Base-by-base conservation (phyloP, 2,797 vertebrate species). In the Odontamblyopus lacepedii region DNA sequence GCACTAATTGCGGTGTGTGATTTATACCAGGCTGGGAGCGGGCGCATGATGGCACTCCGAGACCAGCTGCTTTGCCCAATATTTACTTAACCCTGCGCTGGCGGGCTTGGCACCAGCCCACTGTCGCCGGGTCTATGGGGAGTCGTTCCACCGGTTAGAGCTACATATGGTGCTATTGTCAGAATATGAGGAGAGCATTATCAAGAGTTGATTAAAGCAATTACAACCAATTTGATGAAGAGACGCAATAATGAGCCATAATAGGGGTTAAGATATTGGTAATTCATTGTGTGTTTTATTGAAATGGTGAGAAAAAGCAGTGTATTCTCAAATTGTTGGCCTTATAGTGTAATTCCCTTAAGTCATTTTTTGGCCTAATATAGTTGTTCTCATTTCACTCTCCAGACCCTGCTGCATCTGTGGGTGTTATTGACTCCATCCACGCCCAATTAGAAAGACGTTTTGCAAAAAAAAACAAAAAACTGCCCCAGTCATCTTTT, bases 1-100 rank as follows among this genome's bases (percentile, higher is more conserved):
- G 84, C 83, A 85, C 91, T 93, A 92, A 93, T 92, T 92, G 91
- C 88, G 77, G 80, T 6, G 76, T 87, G 83, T 94, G 93, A 94
- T 93, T 92, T 93, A 92, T 92, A 80, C 85, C 83, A 87, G 85
- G 71, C 86, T 83, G 88, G 87, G 84, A 87, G 82, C 83, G 78
- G 82, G 88, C 89, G 89, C 84, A 88, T 81, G 81, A 85, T 77
- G 78, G 79, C 65, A 87, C 87, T 90, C 83, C 69, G 82, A 86
- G 88, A 92, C 90, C 91, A 93, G 91, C 92, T 93, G 92, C 90
- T 91, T 88, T 74, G 72, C 85, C 84, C 90, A 92, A 91, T 93
- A 92, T 93, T 92, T 92, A 92, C 88, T 90, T 93, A 93, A 92
- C 91, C 92, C 88, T 90, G 81, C 69, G 83, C 84, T 82, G 87